Conservation (phyloP, 1,140 invertebrate species). For the Drosophila auraria region DNA sequence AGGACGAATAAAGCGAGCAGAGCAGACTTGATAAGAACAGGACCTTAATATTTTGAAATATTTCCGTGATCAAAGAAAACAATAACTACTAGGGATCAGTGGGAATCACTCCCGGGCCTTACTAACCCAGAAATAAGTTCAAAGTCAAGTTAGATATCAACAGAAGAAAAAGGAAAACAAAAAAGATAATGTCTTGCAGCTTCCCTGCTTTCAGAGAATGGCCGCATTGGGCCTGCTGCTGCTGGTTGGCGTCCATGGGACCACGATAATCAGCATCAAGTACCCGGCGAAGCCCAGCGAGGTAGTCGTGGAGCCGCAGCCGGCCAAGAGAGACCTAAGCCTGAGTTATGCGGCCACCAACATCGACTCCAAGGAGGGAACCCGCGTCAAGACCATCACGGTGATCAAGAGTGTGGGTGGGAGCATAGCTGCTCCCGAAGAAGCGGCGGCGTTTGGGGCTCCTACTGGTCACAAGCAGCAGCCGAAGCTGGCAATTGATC, state of each 20-base stretch:
- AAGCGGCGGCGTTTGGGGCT: constrained; percentile 20
- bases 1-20: not conserved
- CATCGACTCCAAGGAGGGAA: constrained; percentile 84
- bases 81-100: not conserved
- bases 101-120: constrained; percentile 25
- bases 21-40: not conserved
- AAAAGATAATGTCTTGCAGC: not conserved
- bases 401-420: constrained; percentile 80
- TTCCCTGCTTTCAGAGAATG: constrained; percentile 55
- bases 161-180: not conserved
- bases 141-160: not conserved
- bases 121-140: constrained; percentile 56
- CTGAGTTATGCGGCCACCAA: constrained; percentile 83
- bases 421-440: constrained; percentile 35
- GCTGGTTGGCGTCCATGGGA: constrained; percentile 65
- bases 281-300: constrained; percentile 56
- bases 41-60: not conserved
- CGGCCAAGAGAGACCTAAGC: constrained; percentile 74
- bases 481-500: constrained; percentile 67
- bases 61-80: not conserved
- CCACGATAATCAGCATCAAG: constrained; percentile 77
- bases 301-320: constrained; percentile 50
- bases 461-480: constrained; percentile 40
- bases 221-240: constrained; percentile 65
- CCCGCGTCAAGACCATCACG: constrained; percentile 82